A percentile compares a stretch with the other conserved stretches of the same genome.
phyloP scores from a whole-genome alignment of 2,113 vertebrate genomes.

The Cephalopterus ornatus region DNA sequence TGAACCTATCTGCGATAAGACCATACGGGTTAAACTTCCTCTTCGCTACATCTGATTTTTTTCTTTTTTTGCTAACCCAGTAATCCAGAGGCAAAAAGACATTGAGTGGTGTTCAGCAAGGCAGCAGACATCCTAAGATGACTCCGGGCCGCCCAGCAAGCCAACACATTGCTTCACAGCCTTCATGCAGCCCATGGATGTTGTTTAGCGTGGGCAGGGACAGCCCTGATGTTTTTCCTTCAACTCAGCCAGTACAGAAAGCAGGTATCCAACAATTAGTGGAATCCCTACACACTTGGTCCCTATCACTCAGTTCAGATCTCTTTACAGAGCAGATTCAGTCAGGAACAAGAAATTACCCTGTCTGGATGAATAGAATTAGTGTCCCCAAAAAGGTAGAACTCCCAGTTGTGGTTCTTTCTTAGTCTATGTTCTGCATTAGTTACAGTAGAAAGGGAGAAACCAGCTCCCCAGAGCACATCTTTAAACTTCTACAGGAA shows the following conservation, averaged over 20 bases:
- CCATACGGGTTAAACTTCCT: background rate
- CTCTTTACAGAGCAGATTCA: background rate
- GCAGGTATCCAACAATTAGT: background rate
- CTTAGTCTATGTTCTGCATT: background rate
- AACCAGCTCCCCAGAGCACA: background rate
- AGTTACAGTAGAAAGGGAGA: background rate
- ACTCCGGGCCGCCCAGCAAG: background rate
- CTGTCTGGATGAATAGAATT: background rate
- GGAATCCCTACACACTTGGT: background rate
- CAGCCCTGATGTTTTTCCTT: background rate
- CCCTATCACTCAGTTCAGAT: background rate
- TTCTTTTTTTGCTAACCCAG: background rate
- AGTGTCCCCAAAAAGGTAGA: background rate
- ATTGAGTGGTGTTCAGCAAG: background rate
- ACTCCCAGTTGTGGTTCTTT: background rate
- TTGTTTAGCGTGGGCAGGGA: background rate
- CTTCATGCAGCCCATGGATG: background rate
- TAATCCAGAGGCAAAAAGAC: background rate
- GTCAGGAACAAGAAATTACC: background rate
- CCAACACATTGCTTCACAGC: background rate
- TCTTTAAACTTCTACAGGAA: background rate
- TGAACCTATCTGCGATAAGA: background rate
- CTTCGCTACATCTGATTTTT: background rate
- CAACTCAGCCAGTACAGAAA: background rate
- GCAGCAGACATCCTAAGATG: background rate